phyloP scores from a whole-genome alignment of 2,797 vertebrate genomes.

The Euthynnus affinis region DNA sequence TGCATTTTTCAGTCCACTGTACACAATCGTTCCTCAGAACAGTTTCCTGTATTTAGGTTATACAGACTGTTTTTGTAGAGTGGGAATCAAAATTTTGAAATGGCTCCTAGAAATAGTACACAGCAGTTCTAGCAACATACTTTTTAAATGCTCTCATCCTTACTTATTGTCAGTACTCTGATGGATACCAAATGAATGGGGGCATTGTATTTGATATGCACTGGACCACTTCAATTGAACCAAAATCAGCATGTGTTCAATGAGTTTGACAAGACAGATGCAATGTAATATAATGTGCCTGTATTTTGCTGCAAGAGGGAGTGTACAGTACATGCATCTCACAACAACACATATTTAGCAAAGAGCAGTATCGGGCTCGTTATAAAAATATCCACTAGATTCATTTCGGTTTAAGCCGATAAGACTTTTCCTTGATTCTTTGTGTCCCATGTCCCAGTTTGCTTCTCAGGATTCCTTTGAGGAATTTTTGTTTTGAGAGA shows the following conservation, averaged over 20 bases:
- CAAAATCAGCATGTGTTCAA: conserved; percentile 80
- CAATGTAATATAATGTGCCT: conserved; percentile 84
- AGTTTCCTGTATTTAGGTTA: conserved; percentile 35
- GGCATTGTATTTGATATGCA: conserved; percentile 78
- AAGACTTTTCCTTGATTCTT: conserved; percentile 33
- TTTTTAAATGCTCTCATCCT: conserved; percentile 61
- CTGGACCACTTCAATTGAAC: conserved; percentile 76
- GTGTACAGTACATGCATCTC: conserved; percentile 73
- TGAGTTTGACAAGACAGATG: conserved; percentile 80
- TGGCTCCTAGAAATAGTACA: conserved; percentile 42
- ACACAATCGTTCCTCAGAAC: conserved; percentile 54
- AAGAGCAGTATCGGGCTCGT: conserved; percentile 32
- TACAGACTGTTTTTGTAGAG: conserved; percentile 43
- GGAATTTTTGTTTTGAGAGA: background rate
- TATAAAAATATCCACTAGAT: conserved; percentile 13
- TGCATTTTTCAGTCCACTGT: conserved; percentile 60
- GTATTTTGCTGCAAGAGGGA: conserved; percentile 84
- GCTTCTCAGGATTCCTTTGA: conserved; percentile 37
- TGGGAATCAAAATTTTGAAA: conserved; percentile 43
- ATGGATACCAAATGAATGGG: conserved; percentile 77
- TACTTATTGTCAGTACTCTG: conserved; percentile 64
- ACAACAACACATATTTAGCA: conserved; percentile 55
- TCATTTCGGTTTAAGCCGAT: background rate
- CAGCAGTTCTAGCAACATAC: conserved; percentile 46
- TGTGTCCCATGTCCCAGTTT: conserved; percentile 38